These are phyloP conservation scores for Spicauda simplicius DNA, from an alignment of 2,888 invertebrate genomes.

Conservation along the genomic window DNA sequence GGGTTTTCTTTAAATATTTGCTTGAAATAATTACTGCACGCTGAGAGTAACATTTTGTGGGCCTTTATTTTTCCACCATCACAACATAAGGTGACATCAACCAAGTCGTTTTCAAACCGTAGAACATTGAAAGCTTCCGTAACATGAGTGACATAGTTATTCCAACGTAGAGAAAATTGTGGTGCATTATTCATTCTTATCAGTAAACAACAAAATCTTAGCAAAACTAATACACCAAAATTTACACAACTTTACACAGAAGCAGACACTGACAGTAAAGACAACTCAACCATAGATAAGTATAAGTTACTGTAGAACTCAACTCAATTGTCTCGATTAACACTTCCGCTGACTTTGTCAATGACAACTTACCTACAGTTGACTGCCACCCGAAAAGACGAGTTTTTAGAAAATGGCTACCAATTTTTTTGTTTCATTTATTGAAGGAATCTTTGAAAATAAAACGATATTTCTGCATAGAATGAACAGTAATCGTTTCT, in stretches of 20 bases:
- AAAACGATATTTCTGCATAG: too few species aligned
- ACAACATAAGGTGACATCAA: conserved; percentile 94
- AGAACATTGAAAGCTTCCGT: conserved; percentile 92
- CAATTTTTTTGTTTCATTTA: too few species aligned
- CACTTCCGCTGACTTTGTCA: too few species aligned
- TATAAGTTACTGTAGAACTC: too few species aligned
- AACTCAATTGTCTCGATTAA: too few species aligned
- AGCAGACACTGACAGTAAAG: conserved; percentile 1
- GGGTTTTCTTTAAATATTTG: conserved; percentile 90
- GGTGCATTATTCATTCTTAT: conserved; percentile 86
- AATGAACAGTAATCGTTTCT: too few species aligned
- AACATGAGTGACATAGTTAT: conserved; percentile 92
- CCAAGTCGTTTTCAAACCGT: conserved; percentile 88
- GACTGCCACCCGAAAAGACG: too few species aligned
- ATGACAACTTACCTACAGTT: too few species aligned
- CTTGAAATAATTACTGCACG: conserved; percentile 92
- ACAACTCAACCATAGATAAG: neutral
- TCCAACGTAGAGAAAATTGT: conserved; percentile 94
- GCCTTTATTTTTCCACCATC: conserved; percentile 93
- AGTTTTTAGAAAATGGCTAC: too few species aligned
- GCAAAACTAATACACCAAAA: conserved; percentile 25
- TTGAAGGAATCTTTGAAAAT: too few species aligned
- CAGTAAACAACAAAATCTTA: conserved; percentile 6
- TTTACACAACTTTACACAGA: conserved; percentile 9
- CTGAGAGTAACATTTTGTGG: conserved; percentile 93